These are phyloP conservation scores for Aricia agestis DNA, from an alignment of 1,140 invertebrate species.

Conservation along the genomic window DNA sequence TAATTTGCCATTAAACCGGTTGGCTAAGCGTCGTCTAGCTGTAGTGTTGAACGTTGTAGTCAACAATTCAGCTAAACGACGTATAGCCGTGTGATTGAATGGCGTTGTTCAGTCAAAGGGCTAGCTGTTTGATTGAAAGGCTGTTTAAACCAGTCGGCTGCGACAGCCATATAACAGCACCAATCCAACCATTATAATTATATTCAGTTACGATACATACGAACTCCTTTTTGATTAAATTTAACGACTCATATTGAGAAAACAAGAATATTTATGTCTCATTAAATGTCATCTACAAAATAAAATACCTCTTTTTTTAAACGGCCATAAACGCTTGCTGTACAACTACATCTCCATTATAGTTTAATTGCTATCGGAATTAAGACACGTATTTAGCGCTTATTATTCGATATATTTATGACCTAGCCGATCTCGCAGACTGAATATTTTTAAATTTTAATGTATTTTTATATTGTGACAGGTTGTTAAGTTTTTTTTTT, in stretches of 20 bases:
- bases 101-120: too few species aligned
- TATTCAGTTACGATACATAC: not conserved
- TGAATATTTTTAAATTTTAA: not conserved
- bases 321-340: not conserved
- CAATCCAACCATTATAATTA: too few species aligned
- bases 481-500: not conserved
- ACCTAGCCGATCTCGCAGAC: not conserved
- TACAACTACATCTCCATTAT: conserved; percentile 8
- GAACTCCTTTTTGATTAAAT: not conserved
- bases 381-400: not conserved
- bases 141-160: too few species aligned
- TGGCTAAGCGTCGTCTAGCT: too few species aligned
- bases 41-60: too few species aligned
- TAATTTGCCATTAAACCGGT: too few species aligned
- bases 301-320: conserved; percentile 4
- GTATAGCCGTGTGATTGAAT: too few species aligned
- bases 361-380: conserved; percentile 12
- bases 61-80: too few species aligned
- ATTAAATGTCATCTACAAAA: not conserved
- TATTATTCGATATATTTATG: not conserved
- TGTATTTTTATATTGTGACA: not conserved
- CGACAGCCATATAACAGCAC: not conserved
- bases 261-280: conserved; percentile 4
- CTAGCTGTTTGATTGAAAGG: too few species aligned
- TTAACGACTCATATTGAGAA: not conserved